Conservation (phyloP, 2,797 vertebrate genomes). For the Typhlichthys subterraneus region DNA sequence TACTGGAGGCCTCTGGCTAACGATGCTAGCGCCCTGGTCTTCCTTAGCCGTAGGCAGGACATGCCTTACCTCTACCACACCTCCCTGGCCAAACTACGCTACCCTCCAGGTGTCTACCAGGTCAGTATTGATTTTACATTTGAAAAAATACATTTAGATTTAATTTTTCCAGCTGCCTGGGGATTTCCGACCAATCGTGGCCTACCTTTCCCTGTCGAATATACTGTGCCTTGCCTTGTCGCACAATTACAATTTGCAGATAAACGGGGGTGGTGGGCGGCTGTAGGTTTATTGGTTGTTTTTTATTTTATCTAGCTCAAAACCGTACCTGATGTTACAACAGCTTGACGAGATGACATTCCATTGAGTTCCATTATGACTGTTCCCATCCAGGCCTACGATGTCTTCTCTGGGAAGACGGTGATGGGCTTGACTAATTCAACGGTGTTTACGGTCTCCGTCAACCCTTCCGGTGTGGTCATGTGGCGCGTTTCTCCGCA, state of each 20-base stretch:
- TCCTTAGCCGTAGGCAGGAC: constrained; percentile 82
- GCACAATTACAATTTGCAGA: too few species aligned
- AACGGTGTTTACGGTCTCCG: constrained; percentile 71
- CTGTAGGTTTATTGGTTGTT: too few species aligned
- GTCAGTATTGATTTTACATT: constrained; percentile 24
- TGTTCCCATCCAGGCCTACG: constrained; percentile 68
- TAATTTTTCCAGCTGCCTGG: too few species aligned
- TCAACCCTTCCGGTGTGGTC: constrained; percentile 85
- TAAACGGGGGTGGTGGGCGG: too few species aligned
- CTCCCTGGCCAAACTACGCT: constrained; percentile 75
- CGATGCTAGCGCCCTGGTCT: constrained; percentile 73
- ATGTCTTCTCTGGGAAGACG: constrained; percentile 70
- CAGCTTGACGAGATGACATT: too few species aligned
- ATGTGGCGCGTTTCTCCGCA: constrained; percentile 80
- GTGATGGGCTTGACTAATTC: constrained; percentile 52
- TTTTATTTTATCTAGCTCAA: too few species aligned
- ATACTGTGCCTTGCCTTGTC: too few species aligned
- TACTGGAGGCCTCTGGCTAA: constrained; percentile 77
- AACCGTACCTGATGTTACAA: too few species aligned
- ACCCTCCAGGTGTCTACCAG: constrained; percentile 54
- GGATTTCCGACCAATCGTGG: too few species aligned
- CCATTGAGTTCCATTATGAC: background rate
- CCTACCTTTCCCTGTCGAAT: too few species aligned
- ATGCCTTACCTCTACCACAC: constrained; percentile 77
- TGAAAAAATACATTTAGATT: too few species aligned